Percentiles rank a stretch among this genome's conserved stretches.
phyloP scores from a whole-genome alignment of 2,888 invertebrate genomes.

The Volucella inanis region DNA sequence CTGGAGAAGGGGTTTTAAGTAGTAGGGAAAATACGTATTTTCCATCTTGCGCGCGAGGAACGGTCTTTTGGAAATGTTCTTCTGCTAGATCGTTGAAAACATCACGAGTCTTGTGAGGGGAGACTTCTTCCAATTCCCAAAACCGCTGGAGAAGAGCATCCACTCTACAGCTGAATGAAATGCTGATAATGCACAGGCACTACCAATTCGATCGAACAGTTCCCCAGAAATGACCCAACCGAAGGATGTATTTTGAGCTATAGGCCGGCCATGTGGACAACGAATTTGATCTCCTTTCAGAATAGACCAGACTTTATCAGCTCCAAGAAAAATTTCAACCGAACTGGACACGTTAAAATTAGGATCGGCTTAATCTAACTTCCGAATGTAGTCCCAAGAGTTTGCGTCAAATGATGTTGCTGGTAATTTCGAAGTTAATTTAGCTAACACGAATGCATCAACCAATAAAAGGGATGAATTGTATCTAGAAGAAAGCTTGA shows the following conservation, averaged over 20 bases:
- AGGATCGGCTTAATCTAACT: neutral
- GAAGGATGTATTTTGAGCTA: conserved; percentile 52
- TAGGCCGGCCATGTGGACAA: conserved; percentile 3
- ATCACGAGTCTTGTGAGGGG: conserved; percentile 31
- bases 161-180: neutral
- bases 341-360: neutral
- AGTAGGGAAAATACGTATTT: conserved; percentile 45
- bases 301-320: too few relatives aligned
- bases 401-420: too few relatives aligned
- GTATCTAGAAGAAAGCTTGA: conserved; percentile 8
- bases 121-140: conserved; percentile 16
- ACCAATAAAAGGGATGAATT: neutral
- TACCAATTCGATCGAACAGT: neutral
- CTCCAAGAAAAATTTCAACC: neutral
- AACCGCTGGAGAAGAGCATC: conserved; percentile 4
- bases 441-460: too few relatives aligned
- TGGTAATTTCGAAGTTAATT: too few relatives aligned
- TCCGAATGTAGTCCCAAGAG: too few relatives aligned
- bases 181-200: neutral
- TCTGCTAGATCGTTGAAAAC: conserved; percentile 44
- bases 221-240: conserved; percentile 64
- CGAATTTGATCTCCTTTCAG: neutral
- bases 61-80: conserved; percentile 47
- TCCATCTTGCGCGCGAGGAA: conserved; percentile 38
- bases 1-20: conserved; percentile 30